Conservation (phyloP, 1,140 invertebrate genomes). For the Drosophila aff. region DNA sequence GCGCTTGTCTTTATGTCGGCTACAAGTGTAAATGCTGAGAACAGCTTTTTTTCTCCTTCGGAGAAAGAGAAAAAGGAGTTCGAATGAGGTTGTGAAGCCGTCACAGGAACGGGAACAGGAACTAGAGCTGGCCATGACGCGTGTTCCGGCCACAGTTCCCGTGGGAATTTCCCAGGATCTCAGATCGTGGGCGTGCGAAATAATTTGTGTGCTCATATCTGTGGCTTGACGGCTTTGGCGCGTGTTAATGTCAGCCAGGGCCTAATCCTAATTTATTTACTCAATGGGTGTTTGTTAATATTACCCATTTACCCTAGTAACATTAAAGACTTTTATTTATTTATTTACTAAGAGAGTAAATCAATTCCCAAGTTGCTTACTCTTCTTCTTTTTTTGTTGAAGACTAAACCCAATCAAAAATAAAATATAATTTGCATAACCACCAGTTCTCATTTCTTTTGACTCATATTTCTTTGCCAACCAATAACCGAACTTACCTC, state of each 20-base stretch:
- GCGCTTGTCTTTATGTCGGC: conserved; percentile 55
- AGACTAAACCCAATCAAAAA: neutral
- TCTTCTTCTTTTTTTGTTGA: neutral
- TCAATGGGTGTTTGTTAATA: neutral
- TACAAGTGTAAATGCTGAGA: conserved; percentile 70
- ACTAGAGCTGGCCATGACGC: conserved; percentile 21
- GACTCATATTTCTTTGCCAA: conserved; percentile 1
- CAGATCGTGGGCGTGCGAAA: conserved; percentile 67
- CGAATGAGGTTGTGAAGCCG: neutral
- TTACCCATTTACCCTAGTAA: too few relatives aligned
- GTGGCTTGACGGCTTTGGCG: conserved; percentile 17
- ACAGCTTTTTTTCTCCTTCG: conserved; percentile 51
- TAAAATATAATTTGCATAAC: conserved; percentile 5
- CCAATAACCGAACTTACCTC: conserved; percentile 7
- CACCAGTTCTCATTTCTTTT: neutral
- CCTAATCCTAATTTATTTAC: conserved; percentile 5
- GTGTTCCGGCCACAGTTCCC: conserved; percentile 60
- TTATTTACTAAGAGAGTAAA: neutral
- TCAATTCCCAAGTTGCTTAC: neutral
- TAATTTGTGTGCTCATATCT: conserved; percentile 14
- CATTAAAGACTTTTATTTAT: neutral
- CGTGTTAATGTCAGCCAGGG: conserved; percentile 16
- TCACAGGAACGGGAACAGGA: conserved; percentile 9
- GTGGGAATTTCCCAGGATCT: conserved; percentile 63
- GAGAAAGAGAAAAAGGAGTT: conserved; percentile 6